Evolutionary conservation across 2,797 vertebrate species (phyloP).

Genomic region (Esox lucius): DNA sequence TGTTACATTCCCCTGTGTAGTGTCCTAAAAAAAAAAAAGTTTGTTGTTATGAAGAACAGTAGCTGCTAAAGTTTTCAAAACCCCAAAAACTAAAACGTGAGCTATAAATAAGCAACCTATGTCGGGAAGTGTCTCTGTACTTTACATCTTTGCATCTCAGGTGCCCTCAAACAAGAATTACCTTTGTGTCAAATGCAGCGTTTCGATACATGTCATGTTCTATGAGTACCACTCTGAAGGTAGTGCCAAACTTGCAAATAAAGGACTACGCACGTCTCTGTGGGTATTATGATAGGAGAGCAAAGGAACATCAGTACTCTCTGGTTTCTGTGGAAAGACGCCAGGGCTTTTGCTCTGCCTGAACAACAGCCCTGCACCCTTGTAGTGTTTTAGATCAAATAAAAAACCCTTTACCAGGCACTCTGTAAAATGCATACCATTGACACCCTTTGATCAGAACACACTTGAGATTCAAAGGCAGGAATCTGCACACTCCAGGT

Average conservation of each 20-base stretch:
- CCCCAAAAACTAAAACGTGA: not conserved
- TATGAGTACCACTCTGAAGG: conserved; percentile 16
- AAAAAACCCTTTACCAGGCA: conserved; percentile 23
- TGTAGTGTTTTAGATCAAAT: conserved; percentile 42
- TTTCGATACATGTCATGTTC: conserved; percentile 57
- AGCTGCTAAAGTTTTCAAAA: conserved; percentile 44
- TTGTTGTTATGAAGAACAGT: conserved; percentile 44
- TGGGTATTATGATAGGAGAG: conserved; percentile 36
- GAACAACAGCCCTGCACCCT: no score
- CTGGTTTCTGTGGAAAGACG: conserved; percentile 31
- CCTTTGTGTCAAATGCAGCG: conserved; percentile 55
- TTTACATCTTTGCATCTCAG: conserved; percentile 40
- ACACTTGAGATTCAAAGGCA: conserved; percentile 33
- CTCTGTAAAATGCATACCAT: conserved; percentile 39
- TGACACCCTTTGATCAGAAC: conserved; percentile 56
- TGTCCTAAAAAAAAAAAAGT: conserved; percentile 37
- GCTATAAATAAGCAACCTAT: conserved; percentile 65
- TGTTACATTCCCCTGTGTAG: conserved; percentile 23
- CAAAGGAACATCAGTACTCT: conserved; percentile 36
- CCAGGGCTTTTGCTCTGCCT: conserved; percentile 25
- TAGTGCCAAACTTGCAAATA: conserved; percentile 18
- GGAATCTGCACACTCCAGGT: conserved; percentile 26
- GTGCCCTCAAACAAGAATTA: conserved; percentile 52
- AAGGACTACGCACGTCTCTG: conserved; percentile 35
- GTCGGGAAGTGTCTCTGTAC: conserved; percentile 47